Evolutionary conservation across 1,140 invertebrate genomes (phyloP), one percentile per base, ranked within the genome.

Genomic region (Coptotermes formosanus): DNA sequence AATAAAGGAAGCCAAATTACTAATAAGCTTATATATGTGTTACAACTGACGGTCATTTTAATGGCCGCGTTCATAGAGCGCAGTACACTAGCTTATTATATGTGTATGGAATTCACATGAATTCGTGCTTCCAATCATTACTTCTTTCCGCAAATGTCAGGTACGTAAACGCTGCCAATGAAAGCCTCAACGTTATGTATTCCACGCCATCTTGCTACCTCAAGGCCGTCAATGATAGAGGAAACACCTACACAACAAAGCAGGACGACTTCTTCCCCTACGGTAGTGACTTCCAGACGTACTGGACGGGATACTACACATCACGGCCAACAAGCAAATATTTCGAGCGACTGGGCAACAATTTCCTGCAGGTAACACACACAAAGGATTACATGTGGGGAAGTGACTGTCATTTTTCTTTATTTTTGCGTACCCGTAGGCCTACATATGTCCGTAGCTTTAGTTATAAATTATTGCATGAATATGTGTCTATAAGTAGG

Each of bases 261-360:
- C 88, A 88, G 44, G 92, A 92, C 87, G 93, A 94, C 87, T 95
- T 95, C 88, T 94, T 95, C 87, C 94, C 95, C 0, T 95, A 95
- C 89, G 94, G 93, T 19, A 90, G 91, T 87, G 89, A 91, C 85
- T 89, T 90, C n/a, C 92, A 95, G 88, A 89, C 91, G 9, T 95
- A 93, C 89, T 95, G 94, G 95, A 94, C 94, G n/a, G 95, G 94
- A 4, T 95, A 94, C 89, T 95, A 94, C 88, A 94, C 93, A 23
- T 94, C 93, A 82, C 89, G 92, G 86, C 89, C 92, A 55, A 89
- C 92, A 48, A 88, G 92, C 2, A 93, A 93, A 87, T 88, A 89
- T 52, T 87, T 88, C 69, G 91, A 91, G 25, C 88, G 93, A 83
- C 85, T 90, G 85, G 89, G 90, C 6, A 93, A 92, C 86, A 92